Conservation (phyloP, 1,140 invertebrate species). For the Dendroctonus ponderosae region DNA sequence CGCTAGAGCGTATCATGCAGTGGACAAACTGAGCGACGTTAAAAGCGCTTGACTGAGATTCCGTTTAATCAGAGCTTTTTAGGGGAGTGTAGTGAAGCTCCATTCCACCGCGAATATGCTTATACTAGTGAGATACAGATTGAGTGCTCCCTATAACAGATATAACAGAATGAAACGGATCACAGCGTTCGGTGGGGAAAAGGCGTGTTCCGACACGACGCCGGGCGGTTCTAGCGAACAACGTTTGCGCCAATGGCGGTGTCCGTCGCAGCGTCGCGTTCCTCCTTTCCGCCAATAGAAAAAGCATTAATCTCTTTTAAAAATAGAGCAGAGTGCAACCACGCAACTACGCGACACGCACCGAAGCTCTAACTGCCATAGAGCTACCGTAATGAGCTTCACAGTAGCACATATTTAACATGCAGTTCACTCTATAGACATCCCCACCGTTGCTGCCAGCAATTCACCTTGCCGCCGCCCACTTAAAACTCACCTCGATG, state of each 20-base stretch:
- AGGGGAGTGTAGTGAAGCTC: constrained; percentile 36
- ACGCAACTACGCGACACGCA: constrained; percentile 47
- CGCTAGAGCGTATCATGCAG: too few species aligned
- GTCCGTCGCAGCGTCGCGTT: constrained; percentile 31
- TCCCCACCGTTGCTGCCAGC: constrained; percentile 40
- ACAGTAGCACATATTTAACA: constrained; percentile 53
- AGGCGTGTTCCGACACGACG: constrained; percentile 44
- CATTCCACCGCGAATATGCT: constrained; percentile 49
- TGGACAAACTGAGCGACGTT: neutral
- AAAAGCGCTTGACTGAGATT: constrained; percentile 19
- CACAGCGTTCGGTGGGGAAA: constrained; percentile 38
- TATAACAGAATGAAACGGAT: constrained; percentile 39
- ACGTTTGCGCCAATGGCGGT: constrained; percentile 44
- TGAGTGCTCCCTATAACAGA: constrained; percentile 47
- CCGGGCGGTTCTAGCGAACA: constrained; percentile 45
- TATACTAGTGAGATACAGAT: constrained; percentile 49
- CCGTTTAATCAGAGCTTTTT: constrained; percentile 21
- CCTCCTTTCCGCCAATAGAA: constrained; percentile 52
- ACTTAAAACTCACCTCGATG: constrained; percentile 38
- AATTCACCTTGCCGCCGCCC: constrained; percentile 43
- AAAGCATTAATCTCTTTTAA: constrained; percentile 53
- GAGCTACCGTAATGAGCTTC: constrained; percentile 50
- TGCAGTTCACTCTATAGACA: constrained; percentile 52
- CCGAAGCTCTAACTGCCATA: constrained; percentile 45
- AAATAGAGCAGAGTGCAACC: constrained; percentile 49